Evolutionary conservation across 2,888 invertebrate species (phyloP), one percentile per base, ranked within the genome.

Genomic region (Rhorus exstirpatorius): DNA sequence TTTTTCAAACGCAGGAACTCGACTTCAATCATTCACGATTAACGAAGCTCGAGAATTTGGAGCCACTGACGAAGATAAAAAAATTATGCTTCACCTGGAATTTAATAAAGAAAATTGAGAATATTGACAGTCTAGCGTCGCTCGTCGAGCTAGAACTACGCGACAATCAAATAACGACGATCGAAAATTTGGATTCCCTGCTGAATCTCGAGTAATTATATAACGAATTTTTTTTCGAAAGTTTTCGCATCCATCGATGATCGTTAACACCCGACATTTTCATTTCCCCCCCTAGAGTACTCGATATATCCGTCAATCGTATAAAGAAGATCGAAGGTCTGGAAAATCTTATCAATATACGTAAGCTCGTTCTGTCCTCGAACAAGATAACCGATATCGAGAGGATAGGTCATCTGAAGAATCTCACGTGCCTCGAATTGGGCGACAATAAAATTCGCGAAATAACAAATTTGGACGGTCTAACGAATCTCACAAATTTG

Each of bases 281-380:
- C 84, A 94, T 95, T 77, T 93, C 67, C 0, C 38, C n/a, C n/a
- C n/a, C n/a, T n/a, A 98, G 98, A 91, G 95, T 97, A 82, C 94
- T 99, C 83, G 99, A 99, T 93, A 93, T 99, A 53, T 99, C 99
- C 3, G 99, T 99, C 93, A 99, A 99, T 93, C 96, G 99, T 78
- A 95, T 99, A 51, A 96, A 95, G 87, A 96, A 97, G 91, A 97
- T 99, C 75, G 95, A 96, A 89, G 98, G 98, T 68, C 93, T 99
- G 83, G 95, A 96, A 0, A 95, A 95, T 71, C 93, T 99, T 84
- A 88, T 93, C 3, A 97, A 97, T 68, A 92, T 99, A 80, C 95
- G 96, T 89, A 98, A 97, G 90, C 93, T 99, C 2, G 99, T 95
- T 92, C 93, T 99, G 41, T 97, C 98, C 76, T 97, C 98, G 3